Evolutionary conservation across 64 coral and sea anemone genomes (phyloP), one percentile per base, ranked within the genome.

Genomic region (Porites lutea): DNA sequence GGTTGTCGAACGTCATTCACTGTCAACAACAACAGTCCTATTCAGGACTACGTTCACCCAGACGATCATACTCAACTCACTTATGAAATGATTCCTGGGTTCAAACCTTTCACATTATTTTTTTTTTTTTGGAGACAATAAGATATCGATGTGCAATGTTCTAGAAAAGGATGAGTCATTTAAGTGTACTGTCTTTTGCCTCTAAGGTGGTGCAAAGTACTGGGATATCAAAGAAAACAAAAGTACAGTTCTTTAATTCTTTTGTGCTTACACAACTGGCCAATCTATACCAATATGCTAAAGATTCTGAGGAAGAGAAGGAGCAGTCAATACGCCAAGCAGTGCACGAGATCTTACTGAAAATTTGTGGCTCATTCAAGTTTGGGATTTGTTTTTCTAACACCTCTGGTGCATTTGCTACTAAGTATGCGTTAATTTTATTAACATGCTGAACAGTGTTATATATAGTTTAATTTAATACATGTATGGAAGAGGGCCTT

Each of bases 331-430:
- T 95, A 47, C 77, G 65, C 73, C 66, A 91, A 48, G 53, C 23
- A 71, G 58, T 90, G 20, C 91, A 97, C 2, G 79, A 90, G 18
- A 47, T 97, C 21, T 79, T 97, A 49, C 45, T 89, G 14, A 89
- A 94, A 51, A 78, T 94, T 9, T 94, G 95, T 79, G 90, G 92
- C 53, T 89, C 95, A 20, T 94, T 97, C 59, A 97, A 97, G 71
- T 87, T 77, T 94, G 95, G 95, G 16, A 91, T 97, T 82, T 97
- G 95, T 82, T 97, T 97, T 80, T 82, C 54, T 5, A 97, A 97
- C 82, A 80, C 74, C 19, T 4, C 23, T 12, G 88, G 92, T 12
- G 87, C 83, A 50, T 89, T 94, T 71, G 65, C 92, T 49, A 45
- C 19, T 52, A 94, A 92, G 95, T 97, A 87, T 13, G 4, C 27